Percentiles rank a stretch among this genome's conserved stretches.
Conservation (phyloP, 2,113 vertebrate genomes). For the Cavia aperea region DNA sequence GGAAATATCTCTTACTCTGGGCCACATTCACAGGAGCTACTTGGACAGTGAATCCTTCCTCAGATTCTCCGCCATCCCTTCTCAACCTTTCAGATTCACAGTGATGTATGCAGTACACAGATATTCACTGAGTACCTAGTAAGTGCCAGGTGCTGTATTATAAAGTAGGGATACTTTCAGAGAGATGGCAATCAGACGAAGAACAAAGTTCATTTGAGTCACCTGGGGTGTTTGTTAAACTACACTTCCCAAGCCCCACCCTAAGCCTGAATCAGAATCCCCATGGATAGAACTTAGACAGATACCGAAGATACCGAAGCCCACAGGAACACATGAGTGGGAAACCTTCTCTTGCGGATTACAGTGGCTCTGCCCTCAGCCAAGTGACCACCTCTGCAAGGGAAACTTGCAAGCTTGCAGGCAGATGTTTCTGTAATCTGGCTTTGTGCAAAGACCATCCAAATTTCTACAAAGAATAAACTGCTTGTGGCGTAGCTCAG, state of each 20-base stretch:
- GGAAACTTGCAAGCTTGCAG: neutral
- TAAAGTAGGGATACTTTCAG: neutral
- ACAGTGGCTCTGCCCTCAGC: neutral
- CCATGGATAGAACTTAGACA: neutral
- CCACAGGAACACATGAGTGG: neutral
- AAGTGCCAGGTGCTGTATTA: neutral
- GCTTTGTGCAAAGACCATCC: neutral
- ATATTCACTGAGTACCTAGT: neutral
- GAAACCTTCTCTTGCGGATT: neutral
- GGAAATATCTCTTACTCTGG: neutral
- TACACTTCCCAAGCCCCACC: neutral
- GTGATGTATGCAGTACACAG: neutral
- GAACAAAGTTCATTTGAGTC: neutral
- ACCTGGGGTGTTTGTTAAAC: neutral
- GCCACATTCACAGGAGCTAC: neutral
- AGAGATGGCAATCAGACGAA: neutral
- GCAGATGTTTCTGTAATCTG: neutral
- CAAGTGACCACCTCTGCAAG: neutral
- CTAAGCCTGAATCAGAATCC: neutral
- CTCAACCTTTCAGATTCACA: neutral
- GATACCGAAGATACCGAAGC: fast-evolving
- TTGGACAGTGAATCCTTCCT: neutral
- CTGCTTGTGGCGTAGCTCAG: neutral
- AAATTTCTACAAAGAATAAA: neutral
- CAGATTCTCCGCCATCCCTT: neutral